Percentiles rank a stretch among this genome's conserved stretches.
Evolutionary conservation across 2,113 vertebrate genomes (phyloP).

Genomic region (Eidolon helvum): DNA sequence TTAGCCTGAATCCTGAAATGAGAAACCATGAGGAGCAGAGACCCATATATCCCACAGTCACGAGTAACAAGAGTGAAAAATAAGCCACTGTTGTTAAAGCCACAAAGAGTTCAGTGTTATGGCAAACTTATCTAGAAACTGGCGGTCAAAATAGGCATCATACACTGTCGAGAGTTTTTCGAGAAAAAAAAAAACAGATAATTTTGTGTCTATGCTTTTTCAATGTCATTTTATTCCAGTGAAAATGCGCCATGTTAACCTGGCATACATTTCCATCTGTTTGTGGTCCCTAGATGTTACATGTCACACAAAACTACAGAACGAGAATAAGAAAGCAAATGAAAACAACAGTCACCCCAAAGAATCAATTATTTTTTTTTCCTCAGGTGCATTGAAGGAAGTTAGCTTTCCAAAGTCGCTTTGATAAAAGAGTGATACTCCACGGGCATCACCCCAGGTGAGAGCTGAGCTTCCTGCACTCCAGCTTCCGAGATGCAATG

Average conservation of each 20-base stretch:
- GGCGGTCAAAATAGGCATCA: background rate
- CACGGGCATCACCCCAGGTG: background rate
- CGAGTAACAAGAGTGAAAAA: background rate
- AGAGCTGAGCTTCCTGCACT: background rate
- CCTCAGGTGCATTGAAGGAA: background rate
- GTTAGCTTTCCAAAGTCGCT: background rate
- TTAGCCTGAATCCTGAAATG: background rate
- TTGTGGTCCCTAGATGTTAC: background rate
- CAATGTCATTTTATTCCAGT: background rate
- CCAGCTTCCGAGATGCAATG: background rate
- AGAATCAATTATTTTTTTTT: background rate
- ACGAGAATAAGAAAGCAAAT: background rate
- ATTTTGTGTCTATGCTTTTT: background rate
- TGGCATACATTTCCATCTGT: background rate
- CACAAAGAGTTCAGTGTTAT: too few species aligned
- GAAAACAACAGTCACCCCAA: background rate
- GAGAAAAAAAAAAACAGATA: background rate
- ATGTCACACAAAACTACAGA: background rate
- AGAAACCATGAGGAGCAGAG: background rate
- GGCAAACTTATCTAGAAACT: background rate
- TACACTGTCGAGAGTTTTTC: background rate
- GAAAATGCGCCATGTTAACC: background rate
- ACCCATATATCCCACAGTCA: background rate
- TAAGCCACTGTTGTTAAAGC: background rate
- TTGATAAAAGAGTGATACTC: constrained; percentile 11